Evolutionary conservation across 2,797 vertebrate genomes (phyloP).

Genomic region (Sebastes oblongus): DNA sequence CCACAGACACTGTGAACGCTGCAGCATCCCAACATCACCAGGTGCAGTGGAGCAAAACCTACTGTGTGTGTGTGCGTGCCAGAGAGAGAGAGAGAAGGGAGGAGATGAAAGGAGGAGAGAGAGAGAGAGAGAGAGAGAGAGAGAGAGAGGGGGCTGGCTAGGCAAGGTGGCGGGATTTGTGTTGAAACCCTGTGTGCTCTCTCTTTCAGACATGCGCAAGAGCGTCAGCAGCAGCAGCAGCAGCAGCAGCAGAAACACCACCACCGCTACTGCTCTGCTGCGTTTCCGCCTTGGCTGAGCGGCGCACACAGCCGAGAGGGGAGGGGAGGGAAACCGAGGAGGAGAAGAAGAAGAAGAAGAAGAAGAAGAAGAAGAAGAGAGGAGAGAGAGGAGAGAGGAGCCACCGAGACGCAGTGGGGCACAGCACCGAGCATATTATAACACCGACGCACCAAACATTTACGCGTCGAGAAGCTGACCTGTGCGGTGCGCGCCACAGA

Average conservation of each 20-base stretch:
- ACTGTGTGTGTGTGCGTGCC: constrained; percentile 43
- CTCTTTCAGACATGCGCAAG: constrained; percentile 81
- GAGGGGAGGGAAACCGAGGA: constrained; percentile 61
- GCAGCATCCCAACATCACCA: constrained; percentile 68
- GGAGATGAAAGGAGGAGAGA: not conserved
- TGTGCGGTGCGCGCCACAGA: constrained; percentile 51
- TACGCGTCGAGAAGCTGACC: constrained; percentile 30
- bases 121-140: not conserved
- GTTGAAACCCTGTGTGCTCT: constrained; percentile 42
- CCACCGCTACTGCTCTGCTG: constrained; percentile 62
- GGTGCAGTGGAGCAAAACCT: constrained; percentile 76
- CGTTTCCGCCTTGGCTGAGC: constrained; percentile 80
- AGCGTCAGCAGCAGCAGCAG: constrained; percentile 68
- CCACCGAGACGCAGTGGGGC: constrained; percentile 77
- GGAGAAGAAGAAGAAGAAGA: constrained; percentile 30
- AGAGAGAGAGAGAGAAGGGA: not conserved
- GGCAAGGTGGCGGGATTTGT: constrained; percentile 60
- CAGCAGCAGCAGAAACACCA: constrained; percentile 65
- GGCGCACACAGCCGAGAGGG: constrained; percentile 64
- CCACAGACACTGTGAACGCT: constrained; percentile 27
- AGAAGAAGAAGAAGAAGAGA: not conserved
- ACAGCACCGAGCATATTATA: constrained; percentile 64
- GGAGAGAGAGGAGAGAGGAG: constrained; percentile 14
- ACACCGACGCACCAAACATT: constrained; percentile 52
- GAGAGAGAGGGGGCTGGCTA: not conserved